These are phyloP conservation scores for Carcinoscorpius rotundicauda DNA, from an alignment of 1,140 invertebrate species.

Conservation along the genomic window DNA sequence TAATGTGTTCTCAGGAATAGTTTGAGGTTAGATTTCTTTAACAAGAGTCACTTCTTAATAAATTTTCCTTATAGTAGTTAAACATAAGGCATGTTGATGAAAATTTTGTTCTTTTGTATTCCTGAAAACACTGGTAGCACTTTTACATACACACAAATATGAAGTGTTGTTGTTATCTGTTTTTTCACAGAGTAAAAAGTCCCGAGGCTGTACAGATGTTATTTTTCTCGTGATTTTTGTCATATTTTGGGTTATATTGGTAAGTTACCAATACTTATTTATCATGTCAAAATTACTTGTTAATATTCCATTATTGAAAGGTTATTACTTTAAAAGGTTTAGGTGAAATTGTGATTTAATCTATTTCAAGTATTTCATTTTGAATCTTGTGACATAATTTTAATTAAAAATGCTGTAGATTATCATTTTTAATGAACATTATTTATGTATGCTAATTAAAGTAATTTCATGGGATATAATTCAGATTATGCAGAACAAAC, in stretches of 20 bases:
- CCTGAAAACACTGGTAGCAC: too few relatives aligned
- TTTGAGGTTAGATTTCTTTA: too few relatives aligned
- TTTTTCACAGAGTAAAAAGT: background rate
- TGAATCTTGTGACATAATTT: conserved; percentile 2
- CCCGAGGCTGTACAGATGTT: conserved; percentile 54
- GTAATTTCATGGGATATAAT: too few relatives aligned
- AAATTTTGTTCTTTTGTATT: too few relatives aligned
- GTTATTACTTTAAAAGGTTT: background rate
- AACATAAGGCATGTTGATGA: too few relatives aligned
- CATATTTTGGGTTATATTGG: conserved; percentile 77
- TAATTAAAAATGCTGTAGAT: conserved; percentile 4
- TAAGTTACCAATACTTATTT: conserved; percentile 37
- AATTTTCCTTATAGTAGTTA: too few relatives aligned
- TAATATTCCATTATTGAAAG: background rate
- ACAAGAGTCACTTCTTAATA: too few relatives aligned
- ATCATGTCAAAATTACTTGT: conserved; percentile 8
- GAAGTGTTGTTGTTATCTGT: too few relatives aligned
- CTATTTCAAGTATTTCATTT: conserved; percentile 1
- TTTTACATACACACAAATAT: too few relatives aligned
- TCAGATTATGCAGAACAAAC: too few relatives aligned
- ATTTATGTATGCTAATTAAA: background rate
- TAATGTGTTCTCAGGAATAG: too few relatives aligned
- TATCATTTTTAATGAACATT: conserved; percentile 5
- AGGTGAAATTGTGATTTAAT: background rate
- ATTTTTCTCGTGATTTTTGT: conserved; percentile 70